These are phyloP conservation scores for Atlantisia rogersi DNA, from an alignment of 2,113 vertebrate genomes.

Conservation along the genomic window DNA sequence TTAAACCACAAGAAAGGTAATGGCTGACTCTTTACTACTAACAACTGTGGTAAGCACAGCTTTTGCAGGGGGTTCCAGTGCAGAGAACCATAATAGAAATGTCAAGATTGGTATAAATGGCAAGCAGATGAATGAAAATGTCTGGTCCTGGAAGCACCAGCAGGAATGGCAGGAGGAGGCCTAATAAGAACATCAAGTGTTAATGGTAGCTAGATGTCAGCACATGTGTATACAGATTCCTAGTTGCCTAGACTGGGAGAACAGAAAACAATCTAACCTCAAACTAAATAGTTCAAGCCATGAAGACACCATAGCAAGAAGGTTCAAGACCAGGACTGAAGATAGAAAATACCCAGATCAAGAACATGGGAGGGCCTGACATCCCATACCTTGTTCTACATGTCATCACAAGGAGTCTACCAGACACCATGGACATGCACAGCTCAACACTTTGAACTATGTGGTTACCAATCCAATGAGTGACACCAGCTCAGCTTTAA, in stretches of 20 bases:
- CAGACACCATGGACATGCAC: not conserved
- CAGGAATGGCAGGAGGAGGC: not conserved
- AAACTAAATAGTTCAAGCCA: not conserved
- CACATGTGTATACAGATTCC: not conserved
- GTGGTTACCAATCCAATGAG: not conserved
- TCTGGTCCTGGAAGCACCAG: not conserved
- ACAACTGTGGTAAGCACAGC: not conserved
- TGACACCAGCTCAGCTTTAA: not conserved
- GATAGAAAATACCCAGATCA: not conserved
- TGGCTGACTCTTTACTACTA: not conserved
- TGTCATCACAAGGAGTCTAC: not conserved
- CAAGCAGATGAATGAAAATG: not conserved
- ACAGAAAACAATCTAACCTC: not conserved
- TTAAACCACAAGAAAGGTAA: not conserved
- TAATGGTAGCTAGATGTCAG: not conserved
- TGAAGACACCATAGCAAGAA: not conserved
- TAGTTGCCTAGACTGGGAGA: not conserved
- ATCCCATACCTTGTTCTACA: not conserved
- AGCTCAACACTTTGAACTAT: not conserved
- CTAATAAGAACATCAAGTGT: not conserved
- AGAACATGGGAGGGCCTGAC: not conserved
- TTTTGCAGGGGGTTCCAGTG: not conserved
- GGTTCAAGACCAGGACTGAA: not conserved
- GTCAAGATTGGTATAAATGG: not conserved
- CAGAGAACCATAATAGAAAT: not conserved